Conservation (phyloP, 2,888 invertebrate genomes). For the Drosophila ezoana region DNA sequence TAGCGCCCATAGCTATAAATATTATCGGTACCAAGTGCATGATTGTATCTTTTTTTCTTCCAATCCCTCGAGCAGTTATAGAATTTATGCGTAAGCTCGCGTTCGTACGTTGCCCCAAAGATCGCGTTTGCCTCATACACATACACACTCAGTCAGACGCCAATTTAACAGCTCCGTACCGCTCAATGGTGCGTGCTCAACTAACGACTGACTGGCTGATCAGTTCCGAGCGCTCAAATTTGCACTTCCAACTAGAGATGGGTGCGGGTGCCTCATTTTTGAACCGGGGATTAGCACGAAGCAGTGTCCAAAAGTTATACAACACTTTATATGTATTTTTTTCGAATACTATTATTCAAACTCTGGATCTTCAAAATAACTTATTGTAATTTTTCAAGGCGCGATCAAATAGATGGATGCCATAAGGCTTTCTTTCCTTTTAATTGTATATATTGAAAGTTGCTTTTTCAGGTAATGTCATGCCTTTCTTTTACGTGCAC, state of each 20-base stretch:
- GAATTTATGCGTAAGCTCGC: slow-evolving; percentile 26
- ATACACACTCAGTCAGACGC: neutral
- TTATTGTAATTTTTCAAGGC: too few relatives aligned
- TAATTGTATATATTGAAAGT: too few relatives aligned
- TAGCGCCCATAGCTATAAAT: slow-evolving; percentile 2
- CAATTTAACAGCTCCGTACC: slow-evolving; percentile 46
- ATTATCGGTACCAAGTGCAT: slow-evolving; percentile 18
- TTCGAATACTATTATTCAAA: too few relatives aligned
- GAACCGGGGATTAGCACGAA: neutral
- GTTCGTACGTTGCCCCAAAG: slow-evolving; percentile 42
- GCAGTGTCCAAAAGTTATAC: too few relatives aligned
- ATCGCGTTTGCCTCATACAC: neutral
- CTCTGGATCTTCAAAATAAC: too few relatives aligned
- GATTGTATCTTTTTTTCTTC: neutral
- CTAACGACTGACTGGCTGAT: slow-evolving; percentile 42
- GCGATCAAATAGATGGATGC: too few relatives aligned
- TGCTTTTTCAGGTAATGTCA: too few relatives aligned
- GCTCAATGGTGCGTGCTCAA: slow-evolving; percentile 69
- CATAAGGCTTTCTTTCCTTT: too few relatives aligned
- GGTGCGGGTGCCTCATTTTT: neutral
- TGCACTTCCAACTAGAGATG: slow-evolving; percentile 4
- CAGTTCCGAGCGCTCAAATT: slow-evolving; percentile 6
- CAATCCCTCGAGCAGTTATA: slow-evolving; percentile 8
- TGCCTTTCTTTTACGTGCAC: too few relatives aligned
- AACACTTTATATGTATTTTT: too few relatives aligned